phyloP scores from a whole-genome alignment of 2,113 vertebrate species.

The Alosa alosa region DNA sequence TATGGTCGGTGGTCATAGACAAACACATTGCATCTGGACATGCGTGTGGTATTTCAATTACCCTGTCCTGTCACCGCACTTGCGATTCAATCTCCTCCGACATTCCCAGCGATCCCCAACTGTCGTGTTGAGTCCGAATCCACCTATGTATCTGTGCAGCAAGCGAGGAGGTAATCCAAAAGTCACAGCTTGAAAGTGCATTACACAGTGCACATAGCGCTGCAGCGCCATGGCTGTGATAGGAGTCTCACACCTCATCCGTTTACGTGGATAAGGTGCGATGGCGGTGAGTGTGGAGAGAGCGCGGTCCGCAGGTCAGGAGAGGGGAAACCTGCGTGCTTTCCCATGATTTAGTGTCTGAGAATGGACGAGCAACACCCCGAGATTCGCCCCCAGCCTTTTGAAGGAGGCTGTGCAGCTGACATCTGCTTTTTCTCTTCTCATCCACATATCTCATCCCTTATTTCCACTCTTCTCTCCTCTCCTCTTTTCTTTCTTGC shows the following conservation, averaged over 20 bases:
- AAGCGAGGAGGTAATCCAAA: neutral
- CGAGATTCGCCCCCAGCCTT: neutral
- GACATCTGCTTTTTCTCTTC: neutral
- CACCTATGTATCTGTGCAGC: neutral
- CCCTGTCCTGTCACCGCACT: too few species aligned
- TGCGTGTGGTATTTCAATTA: too few species aligned
- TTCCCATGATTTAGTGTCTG: neutral
- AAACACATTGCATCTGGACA: too few species aligned
- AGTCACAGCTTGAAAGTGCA: constrained; percentile 3
- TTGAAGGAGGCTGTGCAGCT: neutral
- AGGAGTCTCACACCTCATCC: neutral
- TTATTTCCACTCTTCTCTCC: neutral
- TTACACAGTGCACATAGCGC: neutral
- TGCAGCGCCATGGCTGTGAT: neutral
- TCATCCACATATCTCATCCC: neutral
- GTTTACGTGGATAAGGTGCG: neutral
- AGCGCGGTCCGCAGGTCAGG: neutral
- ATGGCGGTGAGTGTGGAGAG: neutral
- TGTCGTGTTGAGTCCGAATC: neutral
- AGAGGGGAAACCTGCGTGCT: neutral
- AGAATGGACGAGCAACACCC: neutral
- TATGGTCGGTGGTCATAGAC: too few species aligned
- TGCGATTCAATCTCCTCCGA: neutral
- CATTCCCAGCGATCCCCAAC: neutral
- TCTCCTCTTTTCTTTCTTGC: neutral